Evolutionary conservation across 2,797 vertebrate species (phyloP).

Genomic region (Decapterus maruadsi): DNA sequence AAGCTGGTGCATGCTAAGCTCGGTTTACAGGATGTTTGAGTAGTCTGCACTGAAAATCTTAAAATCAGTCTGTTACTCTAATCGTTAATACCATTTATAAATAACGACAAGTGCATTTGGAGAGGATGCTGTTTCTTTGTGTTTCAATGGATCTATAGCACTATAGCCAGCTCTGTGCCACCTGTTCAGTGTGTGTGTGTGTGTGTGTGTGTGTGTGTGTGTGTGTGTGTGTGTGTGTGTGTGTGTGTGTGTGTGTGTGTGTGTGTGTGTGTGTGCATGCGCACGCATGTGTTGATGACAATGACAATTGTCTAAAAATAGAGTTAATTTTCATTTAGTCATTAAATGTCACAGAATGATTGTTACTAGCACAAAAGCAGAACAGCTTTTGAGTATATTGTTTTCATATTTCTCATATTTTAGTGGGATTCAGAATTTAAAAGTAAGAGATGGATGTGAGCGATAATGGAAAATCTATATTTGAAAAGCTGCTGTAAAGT

Average conservation of each 20-base stretch:
- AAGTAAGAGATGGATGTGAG: neutral
- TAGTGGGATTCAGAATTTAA: neutral
- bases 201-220: neutral
- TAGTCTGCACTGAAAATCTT: constrained; percentile 47
- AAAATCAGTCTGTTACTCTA: constrained; percentile 50
- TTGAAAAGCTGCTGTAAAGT: neutral
- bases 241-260: neutral
- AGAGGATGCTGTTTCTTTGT: constrained; percentile 47
- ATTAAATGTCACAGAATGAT: constrained; percentile 30
- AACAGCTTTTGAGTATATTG: neutral
- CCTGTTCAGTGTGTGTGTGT: constrained; percentile 41
- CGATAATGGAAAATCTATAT: neutral
- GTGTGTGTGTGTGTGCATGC: neutral
- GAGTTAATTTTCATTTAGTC: constrained; percentile 13
- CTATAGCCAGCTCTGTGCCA: constrained; percentile 51
- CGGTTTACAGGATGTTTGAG: constrained; percentile 62
- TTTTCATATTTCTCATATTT: constrained; percentile 6
- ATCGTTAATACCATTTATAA: constrained; percentile 56
- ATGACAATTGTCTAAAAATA: constrained; percentile 10
- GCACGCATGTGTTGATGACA: neutral
- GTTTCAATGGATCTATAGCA: constrained; percentile 62
- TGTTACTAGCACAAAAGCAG: constrained; percentile 28
- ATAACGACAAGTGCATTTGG: constrained; percentile 49
- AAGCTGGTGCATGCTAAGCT: constrained; percentile 53
- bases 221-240: neutral